Percentiles rank a stretch among this genome's conserved stretches.
phyloP scores from a whole-genome alignment of 2,888 invertebrate genomes.

The Thyatira batis region DNA sequence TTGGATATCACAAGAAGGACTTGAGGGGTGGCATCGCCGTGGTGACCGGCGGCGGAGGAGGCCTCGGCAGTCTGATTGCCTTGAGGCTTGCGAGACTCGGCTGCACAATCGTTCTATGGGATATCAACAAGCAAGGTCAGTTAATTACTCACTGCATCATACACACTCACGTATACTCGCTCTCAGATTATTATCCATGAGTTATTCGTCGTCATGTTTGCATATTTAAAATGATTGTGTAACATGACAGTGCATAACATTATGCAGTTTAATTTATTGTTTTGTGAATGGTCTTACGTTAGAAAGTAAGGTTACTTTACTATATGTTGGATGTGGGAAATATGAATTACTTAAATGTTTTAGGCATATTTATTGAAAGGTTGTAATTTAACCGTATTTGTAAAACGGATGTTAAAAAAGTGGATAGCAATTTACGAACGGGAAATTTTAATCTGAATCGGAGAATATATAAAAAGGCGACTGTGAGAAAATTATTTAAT shows the following conservation, averaged over 20 bases:
- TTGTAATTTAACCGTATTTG: not conserved
- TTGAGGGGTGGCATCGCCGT: constrained; percentile 90
- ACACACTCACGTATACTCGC: constrained; percentile 25
- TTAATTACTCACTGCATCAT: constrained; percentile 19
- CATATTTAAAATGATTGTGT: constrained; percentile 3
- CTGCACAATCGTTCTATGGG: constrained; percentile 93
- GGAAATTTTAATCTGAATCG: not conserved
- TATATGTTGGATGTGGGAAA: not conserved
- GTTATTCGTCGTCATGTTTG: constrained; percentile 22
- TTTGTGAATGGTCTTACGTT: not conserved
- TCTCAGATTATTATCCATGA: constrained; percentile 24
- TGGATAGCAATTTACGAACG: not conserved
- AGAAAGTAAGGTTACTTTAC: not conserved
- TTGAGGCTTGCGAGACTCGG: constrained; percentile 88
- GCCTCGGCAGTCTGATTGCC: constrained; percentile 90
- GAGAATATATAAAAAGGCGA: not conserved
- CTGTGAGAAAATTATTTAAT: not conserved
- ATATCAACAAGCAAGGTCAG: constrained; percentile 92
- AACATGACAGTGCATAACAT: not conserved
- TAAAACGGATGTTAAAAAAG: not conserved
- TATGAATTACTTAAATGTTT: not conserved
- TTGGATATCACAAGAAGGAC: constrained; percentile 85
- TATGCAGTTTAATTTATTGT: not conserved
- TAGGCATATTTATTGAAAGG: too few species aligned
- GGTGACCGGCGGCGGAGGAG: constrained; percentile 95